Evolutionary conservation across 2,113 vertebrate species (phyloP), one percentile per base, ranked within the genome.

Genomic region (Stomatorhinus ivindoensis): DNA sequence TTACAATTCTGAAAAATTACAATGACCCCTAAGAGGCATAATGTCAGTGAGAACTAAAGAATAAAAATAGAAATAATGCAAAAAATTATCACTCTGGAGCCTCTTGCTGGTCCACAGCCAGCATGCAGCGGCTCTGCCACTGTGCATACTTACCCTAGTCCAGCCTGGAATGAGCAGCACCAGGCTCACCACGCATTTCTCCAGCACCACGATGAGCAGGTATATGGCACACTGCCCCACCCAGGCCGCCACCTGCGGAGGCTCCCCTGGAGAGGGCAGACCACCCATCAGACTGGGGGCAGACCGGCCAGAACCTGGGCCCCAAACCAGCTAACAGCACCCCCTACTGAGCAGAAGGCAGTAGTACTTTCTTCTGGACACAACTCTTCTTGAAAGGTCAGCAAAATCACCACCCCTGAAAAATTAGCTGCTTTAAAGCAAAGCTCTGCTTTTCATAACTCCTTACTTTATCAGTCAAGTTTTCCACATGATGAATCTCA

Each of bases 191-290:
- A 94, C 92, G 0, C 92, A 94, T 92, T 97, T 97, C 94, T 96
- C 96, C 92, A 96, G 92, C 89, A 94, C 93, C 95, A 97, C 93
- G 85, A 97, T 96, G 88, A 96, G 93, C 92, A 97, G 93, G 91
- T 97, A 97, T 87, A 96, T 87, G 3, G 93, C 92, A 31, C 96
- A 95, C 89, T 96, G 96, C 0, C 94, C 94, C 11, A 96, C 89
- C 95, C 94, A 97, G 0, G 96, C 95, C 24, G 94, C 94, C 0
- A 94, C 95, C 92, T 92, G 94, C 0, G 96, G 95, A 24, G 95
- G 94, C 86, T 96, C 95, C 48, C 96, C 96, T 96, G 91, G 53
- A 58, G 39, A 82, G 9, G 55, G 10, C 39, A 21, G n/a, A 15
- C 73, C 3, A 11, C 9, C 50, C 9, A 17, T 80, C n/a, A 27